Conservation (phyloP, 2,113 vertebrate genomes). For the Eurypyga helias region DNA sequence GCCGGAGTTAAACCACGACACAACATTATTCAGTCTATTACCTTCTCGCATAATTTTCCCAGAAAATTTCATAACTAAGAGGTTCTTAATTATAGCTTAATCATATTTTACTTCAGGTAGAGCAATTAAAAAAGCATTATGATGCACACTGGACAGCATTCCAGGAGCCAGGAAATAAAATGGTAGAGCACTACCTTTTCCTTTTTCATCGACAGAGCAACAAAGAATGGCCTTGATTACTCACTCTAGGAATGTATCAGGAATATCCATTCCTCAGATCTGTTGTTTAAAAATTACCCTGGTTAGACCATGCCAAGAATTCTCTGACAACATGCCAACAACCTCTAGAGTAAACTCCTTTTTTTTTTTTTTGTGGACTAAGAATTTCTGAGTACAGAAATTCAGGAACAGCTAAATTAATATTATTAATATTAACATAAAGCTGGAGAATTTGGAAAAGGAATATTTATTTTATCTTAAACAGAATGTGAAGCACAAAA, state of each 20-base stretch:
- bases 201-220: neutral
- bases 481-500: neutral
- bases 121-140: neutral
- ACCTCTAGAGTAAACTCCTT: neutral
- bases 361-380: neutral
- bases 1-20: no score
- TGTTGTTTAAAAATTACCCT: neutral
- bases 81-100: neutral
- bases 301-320: neutral
- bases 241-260: neutral
- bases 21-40: neutral
- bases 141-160: neutral
- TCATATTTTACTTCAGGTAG: neutral
- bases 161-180: neutral
- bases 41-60: neutral
- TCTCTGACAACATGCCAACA: neutral
- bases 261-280: neutral
- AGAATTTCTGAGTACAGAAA: neutral
- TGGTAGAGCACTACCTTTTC: neutral
- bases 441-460: neutral
- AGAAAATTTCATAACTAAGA: neutral
- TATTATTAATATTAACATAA: neutral
- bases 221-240: neutral
- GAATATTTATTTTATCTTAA: neutral
- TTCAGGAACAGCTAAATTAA: neutral